Evolutionary conservation across 2,888 invertebrate species (phyloP), one percentile per base, ranked within the genome.

Genomic region (Celastrina argiolus): DNA sequence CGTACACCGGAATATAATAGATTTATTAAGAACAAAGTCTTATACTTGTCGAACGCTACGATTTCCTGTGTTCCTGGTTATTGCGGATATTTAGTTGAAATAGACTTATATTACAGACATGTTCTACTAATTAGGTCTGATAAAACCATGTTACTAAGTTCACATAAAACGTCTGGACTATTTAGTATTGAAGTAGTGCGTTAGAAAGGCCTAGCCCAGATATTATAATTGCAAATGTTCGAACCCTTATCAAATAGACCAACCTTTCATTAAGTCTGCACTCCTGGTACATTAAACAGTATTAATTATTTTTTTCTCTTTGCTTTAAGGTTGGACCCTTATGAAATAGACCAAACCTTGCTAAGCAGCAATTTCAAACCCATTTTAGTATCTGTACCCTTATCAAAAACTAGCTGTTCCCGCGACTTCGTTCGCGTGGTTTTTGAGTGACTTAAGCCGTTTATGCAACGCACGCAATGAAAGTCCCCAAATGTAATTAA

Each of bases 191-290:
- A 14, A 18, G 14, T 56, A 56, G 28, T 56, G 56, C 51, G 51
- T 51, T 56, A 56, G 56, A 56, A 56, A 56, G 28, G 56, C 28
- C 56, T 56, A 31, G 56, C 59, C 39, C 22, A 61, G 59, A 36
- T 61, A 61, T 28, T 51, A 22, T 58, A 58, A 58, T 31, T 61
- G 59, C 34, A 34, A 61, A 61, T 61, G 18, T 61, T 34, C 34
- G 16, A 4, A 34, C 59, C 16, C 16, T 59, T 36, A 34, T 61
- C 59, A 61, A 61, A 34, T 14, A 22, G 51, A 56, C 12, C 26
- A 22, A 58, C 58, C 8, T 58, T 58, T 58, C 8, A 34, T 58
- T 58, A 59, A 16, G n/a, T 59, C 34, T 59, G 18, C 16, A 34
- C 34, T 59, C 58, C 58, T 34, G 8, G 58, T 59, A 59, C 7